Percentiles rank a stretch among this genome's conserved stretches.
Evolutionary conservation across 2,888 invertebrate genomes (phyloP).

Genomic region (Spodoptera exigua): DNA sequence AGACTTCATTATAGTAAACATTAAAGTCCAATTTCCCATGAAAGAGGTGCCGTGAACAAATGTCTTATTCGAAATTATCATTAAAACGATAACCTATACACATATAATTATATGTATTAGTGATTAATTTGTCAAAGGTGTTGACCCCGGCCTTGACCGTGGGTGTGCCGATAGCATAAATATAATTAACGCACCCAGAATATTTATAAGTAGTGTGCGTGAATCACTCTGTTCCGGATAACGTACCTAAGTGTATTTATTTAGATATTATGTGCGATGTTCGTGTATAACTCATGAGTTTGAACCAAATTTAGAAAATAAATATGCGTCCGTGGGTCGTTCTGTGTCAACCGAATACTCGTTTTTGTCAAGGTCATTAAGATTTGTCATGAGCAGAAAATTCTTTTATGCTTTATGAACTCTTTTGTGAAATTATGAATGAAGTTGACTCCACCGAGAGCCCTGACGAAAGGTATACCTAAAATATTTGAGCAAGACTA

Average conservation of each 20-base stretch:
- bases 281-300: slow-evolving; percentile 7
- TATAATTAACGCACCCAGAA: slow-evolving; percentile 45
- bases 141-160: slow-evolving; percentile 37
- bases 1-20: not conserved
- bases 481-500: no score
- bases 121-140: slow-evolving; percentile 30
- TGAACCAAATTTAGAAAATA: slow-evolving; percentile 20
- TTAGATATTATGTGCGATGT: slow-evolving; percentile 19
- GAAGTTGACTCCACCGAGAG: no score
- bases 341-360: no score
- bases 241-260: slow-evolving; percentile 40
- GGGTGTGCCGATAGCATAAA: slow-evolving; percentile 45
- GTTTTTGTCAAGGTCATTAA: not conserved
- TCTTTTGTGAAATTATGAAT: not conserved
- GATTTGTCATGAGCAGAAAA: not conserved
- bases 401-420: not conserved
- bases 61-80: not conserved
- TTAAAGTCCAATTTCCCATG: not conserved
- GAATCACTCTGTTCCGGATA: slow-evolving; percentile 53
- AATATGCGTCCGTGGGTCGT: not conserved
- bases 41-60: no score
- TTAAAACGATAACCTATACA: slow-evolving; percentile 16
- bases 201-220: slow-evolving; percentile 45
- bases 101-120: slow-evolving; percentile 14
- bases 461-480: no score